Evolutionary conservation across 2,113 vertebrate genomes (phyloP), one percentile per base, ranked within the genome.

Genomic region (Notothenia coriiceps): DNA sequence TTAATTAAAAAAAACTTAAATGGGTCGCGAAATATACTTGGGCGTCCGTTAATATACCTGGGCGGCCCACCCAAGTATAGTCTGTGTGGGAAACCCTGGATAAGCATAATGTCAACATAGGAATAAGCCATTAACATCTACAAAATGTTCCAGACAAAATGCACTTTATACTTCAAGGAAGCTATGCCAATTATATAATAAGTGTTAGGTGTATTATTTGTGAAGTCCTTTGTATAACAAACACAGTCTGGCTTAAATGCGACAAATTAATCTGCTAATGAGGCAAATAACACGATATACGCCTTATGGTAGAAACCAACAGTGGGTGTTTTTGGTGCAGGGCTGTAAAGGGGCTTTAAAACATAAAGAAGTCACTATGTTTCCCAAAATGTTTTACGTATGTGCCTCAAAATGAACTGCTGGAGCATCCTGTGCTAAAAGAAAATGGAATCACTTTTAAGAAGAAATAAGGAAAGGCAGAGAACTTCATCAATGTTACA

Each of bases 321-420:
- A 65, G 18, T 0, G 7, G 2, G 25, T 1, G 15, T 7, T 3
- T 35, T 50, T 72, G 5, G 20, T 18, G 10, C 57, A 35, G 2
- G 15, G 17, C 25, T 63, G 78, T 65, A 22, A 84, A 87, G 59
- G 33, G n/a, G 46, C 35, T 51, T 67, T 29, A 33, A 74, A 14
- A 15, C 1, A 3, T 14, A 40, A 46, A 20, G 10, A 57, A 55
- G 68, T 66, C 14, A 62, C 3, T 50, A 60, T 40, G 35, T 7
- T 40, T 40, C 35, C 35, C 5, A 40, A 40, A 40, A 40, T 40
- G 7, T 40, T 40, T 40, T 40, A 40, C 35, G 0, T 5, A 40
- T 40, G 35, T 40, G 35, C 10, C 35, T 65, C 35, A 18, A 46
- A 25, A 55, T 29, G 0, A 60, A 15, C 8, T 40, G 25, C 43